phyloP scores from a whole-genome alignment of 2,888 invertebrate genomes.

The Epinotia brunnichana region DNA sequence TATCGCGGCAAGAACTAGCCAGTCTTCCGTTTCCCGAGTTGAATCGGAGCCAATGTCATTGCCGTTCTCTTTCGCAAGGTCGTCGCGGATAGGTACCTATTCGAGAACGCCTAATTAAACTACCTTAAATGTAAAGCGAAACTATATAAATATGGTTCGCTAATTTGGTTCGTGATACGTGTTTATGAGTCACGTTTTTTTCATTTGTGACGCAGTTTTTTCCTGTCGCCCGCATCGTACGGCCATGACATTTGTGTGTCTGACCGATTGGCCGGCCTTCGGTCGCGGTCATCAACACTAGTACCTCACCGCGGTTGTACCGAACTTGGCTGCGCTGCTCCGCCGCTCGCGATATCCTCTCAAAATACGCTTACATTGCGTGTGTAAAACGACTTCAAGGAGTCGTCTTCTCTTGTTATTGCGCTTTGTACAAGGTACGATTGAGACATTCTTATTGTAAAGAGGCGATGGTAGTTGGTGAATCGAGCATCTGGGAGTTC shows the following conservation, averaged over 20 bases:
- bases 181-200: conserved; percentile 75
- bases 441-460: conserved; percentile 17
- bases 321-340: background rate
- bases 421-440: conserved; percentile 30
- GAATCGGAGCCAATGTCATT: conserved; percentile 75
- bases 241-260: conserved; percentile 81
- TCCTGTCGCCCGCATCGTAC: conserved; percentile 71
- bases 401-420: conserved; percentile 31
- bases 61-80: conserved; percentile 73
- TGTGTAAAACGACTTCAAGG: conserved; percentile 21
- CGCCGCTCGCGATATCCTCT: conserved; percentile 1
- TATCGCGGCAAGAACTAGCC: conserved; percentile 50
- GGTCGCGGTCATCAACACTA: conserved; percentile 80
- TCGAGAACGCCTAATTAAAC: conserved; percentile 54
- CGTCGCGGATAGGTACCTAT: conserved; percentile 58
- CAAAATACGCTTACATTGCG: conserved; percentile 26
- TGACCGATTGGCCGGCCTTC: conserved; percentile 83
- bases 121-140: conserved; percentile 23
- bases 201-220: conserved; percentile 76
- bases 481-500: background rate
- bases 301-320: conserved; percentile 58
- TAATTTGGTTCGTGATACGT: conserved; percentile 36
- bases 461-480: background rate
- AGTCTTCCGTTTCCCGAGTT: conserved; percentile 71
- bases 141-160: conserved; percentile 42